Evolutionary conservation across 2,797 vertebrate species (phyloP).

Genomic region (Coranthus polyacanthus): DNA sequence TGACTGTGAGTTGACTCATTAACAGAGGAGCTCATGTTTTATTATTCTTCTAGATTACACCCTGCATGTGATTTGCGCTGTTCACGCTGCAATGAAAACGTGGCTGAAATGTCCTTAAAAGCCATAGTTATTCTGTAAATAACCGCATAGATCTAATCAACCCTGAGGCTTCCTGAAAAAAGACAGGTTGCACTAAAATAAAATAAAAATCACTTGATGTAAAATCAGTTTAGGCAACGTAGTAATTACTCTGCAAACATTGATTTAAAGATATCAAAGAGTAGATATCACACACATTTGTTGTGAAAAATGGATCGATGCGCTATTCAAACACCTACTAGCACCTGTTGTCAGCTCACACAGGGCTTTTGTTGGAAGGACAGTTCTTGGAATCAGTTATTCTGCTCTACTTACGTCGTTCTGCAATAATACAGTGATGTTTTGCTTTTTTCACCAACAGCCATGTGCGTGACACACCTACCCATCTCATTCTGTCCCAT

Average conservation of each 20-base stretch:
- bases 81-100: too few relatives aligned
- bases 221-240: too few relatives aligned
- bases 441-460: slow-evolving; percentile 60
- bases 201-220: too few relatives aligned
- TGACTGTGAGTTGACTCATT: too few relatives aligned
- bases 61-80: too few relatives aligned
- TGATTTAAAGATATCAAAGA: neutral
- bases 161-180: too few relatives aligned
- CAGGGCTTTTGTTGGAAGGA: slow-evolving; percentile 22
- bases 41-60: too few relatives aligned
- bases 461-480: slow-evolving; percentile 15
- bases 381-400: slow-evolving; percentile 26
- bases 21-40: too few relatives aligned
- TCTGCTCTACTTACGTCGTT: slow-evolving; percentile 40
- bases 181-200: too few relatives aligned
- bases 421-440: slow-evolving; percentile 39
- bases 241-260: slow-evolving; percentile 4
- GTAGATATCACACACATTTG: slow-evolving; percentile 1
- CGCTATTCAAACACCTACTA: slow-evolving; percentile 5
- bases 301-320: slow-evolving; percentile 17
- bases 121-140: too few relatives aligned
- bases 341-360: neutral
- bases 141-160: too few relatives aligned
- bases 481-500: slow-evolving; percentile 33
- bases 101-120: too few relatives aligned